Conservation (phyloP, 2,113 vertebrate genomes). For the Colossoma macropomum region DNA sequence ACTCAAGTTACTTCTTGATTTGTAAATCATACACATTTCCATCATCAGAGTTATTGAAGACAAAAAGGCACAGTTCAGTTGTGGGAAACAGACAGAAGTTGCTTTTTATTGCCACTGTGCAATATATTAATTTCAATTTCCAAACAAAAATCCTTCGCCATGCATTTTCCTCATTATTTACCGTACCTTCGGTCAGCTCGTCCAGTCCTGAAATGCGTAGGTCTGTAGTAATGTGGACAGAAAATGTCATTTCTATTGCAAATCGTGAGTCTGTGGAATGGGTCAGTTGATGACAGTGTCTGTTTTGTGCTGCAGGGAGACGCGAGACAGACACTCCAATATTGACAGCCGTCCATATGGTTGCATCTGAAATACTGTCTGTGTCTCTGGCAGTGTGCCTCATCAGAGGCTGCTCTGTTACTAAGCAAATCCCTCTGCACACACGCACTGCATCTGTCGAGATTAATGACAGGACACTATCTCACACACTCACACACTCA, state of each 20-base stretch:
- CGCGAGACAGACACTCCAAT: constrained; percentile 12
- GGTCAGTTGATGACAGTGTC: constrained; percentile 25
- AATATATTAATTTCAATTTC: too few relatives aligned
- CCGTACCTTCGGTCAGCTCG: background rate
- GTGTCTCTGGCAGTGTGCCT: constrained; percentile 27
- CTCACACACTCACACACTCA: background rate
- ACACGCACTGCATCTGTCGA: constrained; percentile 43
- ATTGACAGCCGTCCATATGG: constrained; percentile 33
- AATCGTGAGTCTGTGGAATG: constrained; percentile 13
- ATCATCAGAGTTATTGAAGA: too few relatives aligned
- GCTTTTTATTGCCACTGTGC: too few relatives aligned
- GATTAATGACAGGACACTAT: constrained; percentile 13
- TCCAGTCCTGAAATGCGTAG: background rate
- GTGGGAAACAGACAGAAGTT: too few relatives aligned
- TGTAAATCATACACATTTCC: too few relatives aligned
- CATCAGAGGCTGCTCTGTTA: constrained; percentile 33
- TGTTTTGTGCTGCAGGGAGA: constrained; percentile 14
- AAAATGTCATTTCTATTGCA: background rate
- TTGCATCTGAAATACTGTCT: constrained; percentile 7
- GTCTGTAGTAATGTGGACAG: background rate
- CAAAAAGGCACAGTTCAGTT: too few relatives aligned
- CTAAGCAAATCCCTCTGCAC: constrained; percentile 45
- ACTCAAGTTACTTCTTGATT: too few relatives aligned
- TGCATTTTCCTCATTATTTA: too few relatives aligned
- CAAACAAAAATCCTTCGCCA: too few relatives aligned